These are phyloP conservation scores for Diprion similis DNA, from an alignment of 1,140 invertebrate genomes.

Conservation along the genomic window DNA sequence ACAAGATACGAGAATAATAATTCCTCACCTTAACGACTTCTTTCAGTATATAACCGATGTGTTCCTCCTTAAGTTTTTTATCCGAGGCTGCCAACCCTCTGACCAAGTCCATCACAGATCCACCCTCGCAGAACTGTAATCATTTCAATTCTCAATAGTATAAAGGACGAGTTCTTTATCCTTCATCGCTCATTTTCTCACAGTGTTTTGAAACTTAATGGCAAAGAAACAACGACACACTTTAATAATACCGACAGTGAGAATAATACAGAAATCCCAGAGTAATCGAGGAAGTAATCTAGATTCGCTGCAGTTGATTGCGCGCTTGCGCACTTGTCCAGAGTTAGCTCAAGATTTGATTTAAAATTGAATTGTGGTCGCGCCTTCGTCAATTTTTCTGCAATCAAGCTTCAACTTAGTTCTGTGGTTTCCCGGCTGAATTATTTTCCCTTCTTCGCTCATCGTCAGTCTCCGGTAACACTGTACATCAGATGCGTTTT, in stretches of 20 bases:
- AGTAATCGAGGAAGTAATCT: conserved; percentile 49
- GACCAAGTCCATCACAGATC: conserved; percentile 80
- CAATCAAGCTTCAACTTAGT: conserved; percentile 7
- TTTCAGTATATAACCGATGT: conserved; percentile 86
- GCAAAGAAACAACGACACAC: not conserved
- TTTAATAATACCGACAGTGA: conserved; percentile 10
- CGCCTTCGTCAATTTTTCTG: not conserved
- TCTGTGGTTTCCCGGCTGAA: conserved; percentile 16
- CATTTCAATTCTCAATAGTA: conserved; percentile 14
- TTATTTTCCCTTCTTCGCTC: not conserved
- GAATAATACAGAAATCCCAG: conserved; percentile 30
- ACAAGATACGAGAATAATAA: too few species aligned
- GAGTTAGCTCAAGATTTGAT: conserved; percentile 2
- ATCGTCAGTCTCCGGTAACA: not conserved
- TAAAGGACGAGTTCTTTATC: conserved; percentile 9
- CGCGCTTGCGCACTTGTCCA: too few species aligned
- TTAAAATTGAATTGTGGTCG: conserved; percentile 37
- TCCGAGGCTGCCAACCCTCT: conserved; percentile 71
- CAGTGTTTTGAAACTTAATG: not conserved
- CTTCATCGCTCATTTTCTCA: conserved; percentile 9
- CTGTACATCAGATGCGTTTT: not conserved
- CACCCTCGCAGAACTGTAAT: conserved; percentile 81
- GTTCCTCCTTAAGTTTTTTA: conserved; percentile 81
- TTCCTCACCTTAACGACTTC: conserved; percentile 80
- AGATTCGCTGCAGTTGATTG: not conserved